These are phyloP conservation scores for Sebastes itinus DNA, from an alignment of 2,797 vertebrate species.

Conservation along the genomic window DNA sequence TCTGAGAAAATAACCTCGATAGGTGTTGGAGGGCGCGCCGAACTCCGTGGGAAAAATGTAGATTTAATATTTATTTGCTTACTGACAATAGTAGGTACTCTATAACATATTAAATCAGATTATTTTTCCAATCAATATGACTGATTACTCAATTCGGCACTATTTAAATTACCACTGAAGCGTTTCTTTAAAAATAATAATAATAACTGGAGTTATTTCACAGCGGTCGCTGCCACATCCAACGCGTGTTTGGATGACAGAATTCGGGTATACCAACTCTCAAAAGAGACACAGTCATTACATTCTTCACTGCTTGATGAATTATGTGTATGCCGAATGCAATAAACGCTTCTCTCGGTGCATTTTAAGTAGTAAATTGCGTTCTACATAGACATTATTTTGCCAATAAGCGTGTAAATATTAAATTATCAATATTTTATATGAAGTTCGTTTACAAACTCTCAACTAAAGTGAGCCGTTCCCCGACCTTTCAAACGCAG, in stretches of 20 bases:
- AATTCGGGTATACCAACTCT: not conserved
- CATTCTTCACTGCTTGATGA: not conserved
- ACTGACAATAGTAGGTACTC: rapidly evolving
- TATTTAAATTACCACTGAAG: not conserved
- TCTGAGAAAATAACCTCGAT: not conserved
- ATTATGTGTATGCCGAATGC: not conserved
- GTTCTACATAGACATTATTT: too few relatives aligned
- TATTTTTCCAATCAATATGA: not conserved
- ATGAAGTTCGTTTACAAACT: not conserved
- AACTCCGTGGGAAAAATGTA: not conserved
- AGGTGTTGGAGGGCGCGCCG: not conserved
- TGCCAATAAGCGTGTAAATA: not conserved
- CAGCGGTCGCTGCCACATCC: not conserved
- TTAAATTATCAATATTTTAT: not conserved
- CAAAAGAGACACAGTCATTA: not conserved
- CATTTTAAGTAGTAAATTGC: rapidly evolving
- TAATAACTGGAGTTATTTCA: not conserved
- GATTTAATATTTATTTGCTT: not conserved
- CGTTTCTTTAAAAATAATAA: not conserved
- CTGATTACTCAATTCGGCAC: not conserved
- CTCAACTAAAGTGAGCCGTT: too few relatives aligned
- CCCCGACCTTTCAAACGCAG: not conserved
- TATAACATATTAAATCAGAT: not conserved
- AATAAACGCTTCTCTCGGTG: rapidly evolving
- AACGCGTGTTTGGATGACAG: not conserved